Conservation (phyloP, 2,113 vertebrate genomes). For the Mastomys coucha region DNA sequence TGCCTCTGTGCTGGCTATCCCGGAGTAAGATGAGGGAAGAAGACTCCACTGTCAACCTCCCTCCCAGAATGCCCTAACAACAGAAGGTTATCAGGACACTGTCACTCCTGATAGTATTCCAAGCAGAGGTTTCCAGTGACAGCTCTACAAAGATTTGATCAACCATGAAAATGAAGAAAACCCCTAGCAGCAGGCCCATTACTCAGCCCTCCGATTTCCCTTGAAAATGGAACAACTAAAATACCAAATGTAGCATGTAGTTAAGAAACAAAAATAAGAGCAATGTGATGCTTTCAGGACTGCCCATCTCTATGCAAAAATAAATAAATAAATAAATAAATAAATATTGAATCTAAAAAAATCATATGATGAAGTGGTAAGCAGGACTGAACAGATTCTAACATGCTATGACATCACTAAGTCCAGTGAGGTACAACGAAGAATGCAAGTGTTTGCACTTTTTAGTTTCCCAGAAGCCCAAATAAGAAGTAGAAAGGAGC, state of each 20-base stretch:
- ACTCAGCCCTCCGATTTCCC: neutral
- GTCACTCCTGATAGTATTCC: neutral
- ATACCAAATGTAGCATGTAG: neutral
- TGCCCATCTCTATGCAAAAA: rapidly evolving
- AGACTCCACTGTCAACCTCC: neutral
- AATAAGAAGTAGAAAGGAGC: neutral
- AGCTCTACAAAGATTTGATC: neutral
- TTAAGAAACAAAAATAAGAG: neutral
- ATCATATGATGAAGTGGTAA: neutral
- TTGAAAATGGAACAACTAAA: neutral
- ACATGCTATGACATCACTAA: neutral
- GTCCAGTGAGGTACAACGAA: neutral
- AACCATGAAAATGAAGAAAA: neutral
- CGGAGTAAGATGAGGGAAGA: neutral
- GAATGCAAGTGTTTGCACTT: neutral
- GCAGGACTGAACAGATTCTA: neutral
- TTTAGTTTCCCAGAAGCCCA: conserved; percentile 2
- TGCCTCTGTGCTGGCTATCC: neutral
- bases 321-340: neutral
- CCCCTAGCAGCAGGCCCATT: neutral
- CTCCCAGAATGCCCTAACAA: neutral
- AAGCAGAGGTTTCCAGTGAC: neutral
- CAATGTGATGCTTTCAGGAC: neutral
- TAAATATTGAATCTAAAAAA: neutral
- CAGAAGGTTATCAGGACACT: neutral